Evolutionary conservation across 1,140 invertebrate species (phyloP).

Genomic region (Mamestra configurata): DNA sequence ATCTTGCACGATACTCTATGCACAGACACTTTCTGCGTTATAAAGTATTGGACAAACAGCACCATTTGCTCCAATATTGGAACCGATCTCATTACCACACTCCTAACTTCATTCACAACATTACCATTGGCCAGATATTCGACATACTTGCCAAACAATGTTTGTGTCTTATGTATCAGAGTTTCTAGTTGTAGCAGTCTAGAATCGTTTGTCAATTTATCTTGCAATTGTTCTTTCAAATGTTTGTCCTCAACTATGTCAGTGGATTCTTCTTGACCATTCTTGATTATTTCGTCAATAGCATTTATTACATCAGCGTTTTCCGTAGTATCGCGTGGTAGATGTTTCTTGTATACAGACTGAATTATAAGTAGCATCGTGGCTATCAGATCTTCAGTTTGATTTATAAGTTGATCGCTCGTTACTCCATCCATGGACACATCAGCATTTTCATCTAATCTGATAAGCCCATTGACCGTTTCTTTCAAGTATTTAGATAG

Average conservation of each 20-base stretch:
- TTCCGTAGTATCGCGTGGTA: slow-evolving; percentile 63
- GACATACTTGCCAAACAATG: slow-evolving; percentile 66
- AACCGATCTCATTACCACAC: slow-evolving; percentile 78
- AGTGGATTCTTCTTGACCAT: slow-evolving; percentile 76
- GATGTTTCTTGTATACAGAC: slow-evolving; percentile 91
- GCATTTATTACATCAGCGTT: slow-evolving; percentile 77
- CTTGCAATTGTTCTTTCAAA: slow-evolving; percentile 89
- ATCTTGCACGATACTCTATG: slow-evolving; percentile 95
- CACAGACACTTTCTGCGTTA: slow-evolving; percentile 92
- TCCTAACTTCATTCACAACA: slow-evolving; percentile 66
- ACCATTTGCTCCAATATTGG: slow-evolving; percentile 94
- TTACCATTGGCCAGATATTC: slow-evolving; percentile 63
- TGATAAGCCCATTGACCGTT: slow-evolving; percentile 62
- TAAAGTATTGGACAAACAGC: slow-evolving; percentile 92
- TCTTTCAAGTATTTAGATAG: slow-evolving; percentile 70
- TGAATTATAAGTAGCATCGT: slow-evolving; percentile 90
- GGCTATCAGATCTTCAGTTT: slow-evolving; percentile 89
- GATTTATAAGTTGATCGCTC: slow-evolving; percentile 69
- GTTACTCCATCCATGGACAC: slow-evolving; percentile 61
- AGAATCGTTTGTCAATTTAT: slow-evolving; percentile 89
- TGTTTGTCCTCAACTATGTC: slow-evolving; percentile 89
- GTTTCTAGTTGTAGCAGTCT: slow-evolving; percentile 86
- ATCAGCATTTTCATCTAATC: slow-evolving; percentile 65
- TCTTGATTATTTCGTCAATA: slow-evolving; percentile 81
- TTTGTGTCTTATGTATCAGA: slow-evolving; percentile 69